Evolutionary conservation across 1,140 invertebrate species (phyloP).

Genomic region (Bemisia tabaci): DNA sequence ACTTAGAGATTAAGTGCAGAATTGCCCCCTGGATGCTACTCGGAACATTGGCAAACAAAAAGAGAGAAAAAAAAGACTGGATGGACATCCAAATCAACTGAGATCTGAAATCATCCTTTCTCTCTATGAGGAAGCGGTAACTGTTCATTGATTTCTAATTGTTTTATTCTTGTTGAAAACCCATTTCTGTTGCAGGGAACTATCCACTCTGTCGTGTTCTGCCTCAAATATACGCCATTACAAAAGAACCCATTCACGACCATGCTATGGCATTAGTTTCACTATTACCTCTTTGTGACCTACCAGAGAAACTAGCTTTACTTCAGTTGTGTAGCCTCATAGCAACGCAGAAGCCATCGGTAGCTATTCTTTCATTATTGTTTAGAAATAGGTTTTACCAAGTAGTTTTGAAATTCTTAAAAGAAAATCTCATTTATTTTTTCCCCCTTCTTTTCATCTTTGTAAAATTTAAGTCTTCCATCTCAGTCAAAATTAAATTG

Average conservation of each 20-base stretch:
- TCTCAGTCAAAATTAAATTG: not conserved
- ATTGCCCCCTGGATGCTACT: not conserved
- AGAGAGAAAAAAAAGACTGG: too few species aligned
- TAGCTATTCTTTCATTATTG: constrained; percentile 34
- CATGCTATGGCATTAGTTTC: constrained; percentile 69
- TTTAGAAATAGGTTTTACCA: too few species aligned
- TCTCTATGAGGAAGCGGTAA: too few species aligned
- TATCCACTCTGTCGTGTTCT: constrained; percentile 70
- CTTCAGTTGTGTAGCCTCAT: constrained; percentile 67
- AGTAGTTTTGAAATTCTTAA: too few species aligned
- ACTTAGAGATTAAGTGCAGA: not conserved
- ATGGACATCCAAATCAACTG: too few species aligned
- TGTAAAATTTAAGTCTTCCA: not conserved
- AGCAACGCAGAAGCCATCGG: constrained; percentile 59
- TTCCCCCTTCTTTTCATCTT: not conserved
- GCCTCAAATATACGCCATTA: constrained; percentile 76
- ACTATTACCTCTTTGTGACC: constrained; percentile 64
- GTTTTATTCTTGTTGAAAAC: too few species aligned
- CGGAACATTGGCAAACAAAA: not conserved
- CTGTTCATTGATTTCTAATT: too few species aligned
- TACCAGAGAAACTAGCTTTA: constrained; percentile 66
- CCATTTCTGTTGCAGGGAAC: constrained; percentile 52
- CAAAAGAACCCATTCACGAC: constrained; percentile 66
- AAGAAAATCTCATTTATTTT: too few species aligned
- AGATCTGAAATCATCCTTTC: too few species aligned